These are phyloP conservation scores for Castor canadensis DNA, from an alignment of 2,113 vertebrate species.

Conservation along the genomic window DNA sequence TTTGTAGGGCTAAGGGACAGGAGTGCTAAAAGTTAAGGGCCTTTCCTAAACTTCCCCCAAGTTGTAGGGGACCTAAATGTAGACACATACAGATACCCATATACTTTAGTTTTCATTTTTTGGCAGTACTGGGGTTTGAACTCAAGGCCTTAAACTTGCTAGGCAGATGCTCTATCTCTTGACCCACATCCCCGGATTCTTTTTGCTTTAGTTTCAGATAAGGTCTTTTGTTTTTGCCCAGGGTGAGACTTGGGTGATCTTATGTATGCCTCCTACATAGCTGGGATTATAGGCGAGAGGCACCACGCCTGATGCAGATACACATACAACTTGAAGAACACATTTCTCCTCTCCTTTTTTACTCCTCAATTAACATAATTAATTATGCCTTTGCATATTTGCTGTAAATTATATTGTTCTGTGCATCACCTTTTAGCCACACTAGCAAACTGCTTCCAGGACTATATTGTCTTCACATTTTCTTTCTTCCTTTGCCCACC, in stretches of 20 bases:
- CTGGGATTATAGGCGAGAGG: no score
- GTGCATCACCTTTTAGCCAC: neutral
- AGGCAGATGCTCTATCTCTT: no score
- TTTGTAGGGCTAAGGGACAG: neutral
- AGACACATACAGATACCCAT: neutral
- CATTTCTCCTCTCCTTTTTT: neutral
- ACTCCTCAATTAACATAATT: slow-evolving; percentile 7
- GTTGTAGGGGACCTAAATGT: neutral
- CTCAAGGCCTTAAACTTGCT: no score
- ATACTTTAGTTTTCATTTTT: no score
- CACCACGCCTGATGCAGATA: no score
- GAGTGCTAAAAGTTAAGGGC: neutral
- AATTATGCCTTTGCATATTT: neutral
- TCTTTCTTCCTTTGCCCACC: slow-evolving; percentile 37
- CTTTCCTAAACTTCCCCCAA: neutral
- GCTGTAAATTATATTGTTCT: neutral
- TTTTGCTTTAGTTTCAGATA: no score
- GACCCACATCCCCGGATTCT: no score
- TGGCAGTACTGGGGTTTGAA: no score
- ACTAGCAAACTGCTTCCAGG: neutral
- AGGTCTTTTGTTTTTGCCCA: no score
- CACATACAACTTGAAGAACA: neutral
- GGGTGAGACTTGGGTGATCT: no score
- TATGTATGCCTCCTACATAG: no score
- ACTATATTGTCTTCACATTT: slow-evolving; percentile 37